phyloP scores from a whole-genome alignment of 2,113 vertebrate species.

The Dromaius novaehollandiae region DNA sequence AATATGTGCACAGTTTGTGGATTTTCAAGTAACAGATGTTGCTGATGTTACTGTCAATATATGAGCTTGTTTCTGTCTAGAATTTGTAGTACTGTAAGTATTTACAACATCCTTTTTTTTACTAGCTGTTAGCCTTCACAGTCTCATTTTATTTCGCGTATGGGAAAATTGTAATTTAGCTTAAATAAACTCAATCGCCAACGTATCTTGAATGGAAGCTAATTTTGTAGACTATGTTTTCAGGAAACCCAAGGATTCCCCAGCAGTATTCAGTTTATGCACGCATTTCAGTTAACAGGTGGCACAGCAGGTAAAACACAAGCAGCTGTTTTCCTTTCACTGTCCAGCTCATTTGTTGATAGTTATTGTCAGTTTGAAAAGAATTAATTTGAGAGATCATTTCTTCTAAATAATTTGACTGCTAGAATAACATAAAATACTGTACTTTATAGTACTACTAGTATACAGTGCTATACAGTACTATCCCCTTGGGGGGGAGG shows the following conservation, averaged over 20 bases:
- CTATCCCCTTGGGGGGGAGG: not conserved
- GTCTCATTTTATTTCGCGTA: not conserved
- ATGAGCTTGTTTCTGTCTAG: not conserved
- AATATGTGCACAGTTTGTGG: not conserved
- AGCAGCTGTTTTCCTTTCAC: not conserved
- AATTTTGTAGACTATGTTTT: not conserved
- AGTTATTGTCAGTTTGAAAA: not conserved
- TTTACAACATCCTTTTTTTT: not conserved
- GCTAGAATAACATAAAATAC: not conserved
- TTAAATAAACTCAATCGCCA: not conserved
- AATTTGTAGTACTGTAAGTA: not conserved
- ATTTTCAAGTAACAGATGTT: not conserved
- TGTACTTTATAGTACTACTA: not conserved
- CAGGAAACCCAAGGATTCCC: not conserved
- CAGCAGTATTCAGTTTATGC: not conserved
- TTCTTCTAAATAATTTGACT: not conserved
- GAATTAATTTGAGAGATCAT: not conserved
- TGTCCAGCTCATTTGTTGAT: not conserved
- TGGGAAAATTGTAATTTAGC: not conserved
- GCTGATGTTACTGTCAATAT: not conserved
- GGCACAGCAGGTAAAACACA: not conserved
- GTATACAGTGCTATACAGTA: not conserved
- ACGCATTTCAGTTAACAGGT: slow-evolving; percentile 37
- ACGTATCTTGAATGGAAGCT: not conserved
- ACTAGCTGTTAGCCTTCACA: not conserved